phyloP scores from a whole-genome alignment of 2,888 invertebrate species.

The Apoda limacodes region DNA sequence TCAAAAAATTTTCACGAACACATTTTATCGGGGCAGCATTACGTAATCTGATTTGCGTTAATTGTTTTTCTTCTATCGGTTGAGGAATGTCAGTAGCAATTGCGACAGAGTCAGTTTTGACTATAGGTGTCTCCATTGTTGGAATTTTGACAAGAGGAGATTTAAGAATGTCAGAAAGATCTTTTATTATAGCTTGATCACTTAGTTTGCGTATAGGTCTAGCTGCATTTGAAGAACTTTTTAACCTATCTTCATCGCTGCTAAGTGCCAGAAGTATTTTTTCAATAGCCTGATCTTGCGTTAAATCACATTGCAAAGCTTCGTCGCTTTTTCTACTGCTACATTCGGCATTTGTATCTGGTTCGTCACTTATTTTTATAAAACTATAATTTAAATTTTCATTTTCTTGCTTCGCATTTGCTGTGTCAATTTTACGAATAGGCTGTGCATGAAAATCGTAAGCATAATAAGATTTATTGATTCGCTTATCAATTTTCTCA shows the following conservation, averaged over 20 bases:
- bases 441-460: too few relatives aligned
- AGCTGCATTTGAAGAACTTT: slow-evolving; percentile 8
- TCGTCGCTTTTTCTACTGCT: slow-evolving; percentile 17
- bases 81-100: too few relatives aligned
- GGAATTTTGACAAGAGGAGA: slow-evolving; percentile 9
- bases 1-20: slow-evolving; percentile 41
- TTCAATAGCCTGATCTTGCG: slow-evolving; percentile 39
- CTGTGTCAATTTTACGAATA: too few relatives aligned
- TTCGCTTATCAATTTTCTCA: slow-evolving; percentile 36
- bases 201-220: slow-evolving; percentile 18
- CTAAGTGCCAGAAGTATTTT: too few relatives aligned
- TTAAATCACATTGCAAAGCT: slow-evolving; percentile 38
- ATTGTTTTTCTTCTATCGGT: slow-evolving; percentile 7
- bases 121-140: too few relatives aligned
- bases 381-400: too few relatives aligned
- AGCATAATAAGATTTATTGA: slow-evolving; percentile 26
- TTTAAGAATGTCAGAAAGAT: slow-evolving; percentile 31
- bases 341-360: slow-evolving; percentile 19
- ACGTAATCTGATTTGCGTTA: slow-evolving; percentile 18
- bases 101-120: too few relatives aligned
- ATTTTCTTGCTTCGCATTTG: too few relatives aligned
- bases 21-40: slow-evolving; percentile 20
- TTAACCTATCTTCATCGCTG: too few relatives aligned
- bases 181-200: slow-evolving; percentile 23
- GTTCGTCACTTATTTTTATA: slow-evolving; percentile 7